Evolutionary conservation across 1,140 invertebrate genomes (phyloP), one percentile per base, ranked within the genome.

Genomic region (Hormaphis cornu): DNA sequence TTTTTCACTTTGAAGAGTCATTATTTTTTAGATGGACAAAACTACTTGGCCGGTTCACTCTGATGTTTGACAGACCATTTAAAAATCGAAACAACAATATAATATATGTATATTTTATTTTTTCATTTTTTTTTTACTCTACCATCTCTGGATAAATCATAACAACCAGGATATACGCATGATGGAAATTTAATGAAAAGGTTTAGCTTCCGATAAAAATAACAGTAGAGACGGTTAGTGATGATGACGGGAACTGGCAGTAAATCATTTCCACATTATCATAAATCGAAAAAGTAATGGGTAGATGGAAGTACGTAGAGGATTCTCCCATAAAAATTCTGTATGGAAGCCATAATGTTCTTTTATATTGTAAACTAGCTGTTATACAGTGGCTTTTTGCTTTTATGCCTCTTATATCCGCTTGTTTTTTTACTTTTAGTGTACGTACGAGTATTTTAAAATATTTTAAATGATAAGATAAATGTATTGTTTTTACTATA

Each of bases 211-310:
- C 24, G 59, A 46, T 48, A 63, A 63, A 63, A 63, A 46, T 22
- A 42, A 63, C 42, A 48, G 37, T 48, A 48, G n/a, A n/a, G n/a
- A 63, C 20, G 40, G 59, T 63, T 48, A 63, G 44, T 48, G 44
- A 66, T 66, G 61, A 66, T 66, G 61, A 33, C 44, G 61, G 59
- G 44, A 50, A 66, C 44, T 66, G 33, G 61, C 44, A 46, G 44
- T 66, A 66, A 66, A 66, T 66, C 44, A 66, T 66, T 48, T 66
- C 18, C 44, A 66, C 61, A 66, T 66, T 66, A 66, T 35, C 61
- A 66, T 66, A 66, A 66, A 66, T 66, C 61, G 61, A 66, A 66
- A 46, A 66, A 58, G 54, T 58, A 40, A 40, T 24, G 33, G 54
- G 22, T 14, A 20, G n/a, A 66, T 20, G 28, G 18, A 48, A 48